phyloP scores from a whole-genome alignment of 2,113 vertebrate species.

The Talpa occidentalis region DNA sequence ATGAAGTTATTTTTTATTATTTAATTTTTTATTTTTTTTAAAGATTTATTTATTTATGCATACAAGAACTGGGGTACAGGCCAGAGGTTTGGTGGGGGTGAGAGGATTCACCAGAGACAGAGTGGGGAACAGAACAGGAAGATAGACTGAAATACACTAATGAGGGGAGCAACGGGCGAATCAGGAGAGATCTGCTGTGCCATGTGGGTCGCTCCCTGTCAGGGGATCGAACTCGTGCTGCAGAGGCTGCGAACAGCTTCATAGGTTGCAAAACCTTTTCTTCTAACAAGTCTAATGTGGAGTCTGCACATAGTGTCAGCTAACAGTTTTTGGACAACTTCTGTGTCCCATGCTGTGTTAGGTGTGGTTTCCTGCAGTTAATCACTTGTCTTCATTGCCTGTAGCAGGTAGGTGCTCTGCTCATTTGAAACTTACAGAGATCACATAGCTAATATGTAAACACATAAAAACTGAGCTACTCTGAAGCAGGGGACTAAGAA shows the following conservation, averaged over 20 bases:
- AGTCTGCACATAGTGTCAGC: neutral
- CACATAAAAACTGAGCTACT: neutral
- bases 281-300: neutral
- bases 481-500: neutral
- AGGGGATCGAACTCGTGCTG: no score
- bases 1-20: slow-evolving; percentile 1
- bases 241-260: no score
- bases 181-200: no score
- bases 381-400: neutral
- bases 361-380: neutral
- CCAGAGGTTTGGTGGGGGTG: no score
- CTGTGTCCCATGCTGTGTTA: neutral
- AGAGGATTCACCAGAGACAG: no score
- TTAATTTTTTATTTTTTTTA: no score
- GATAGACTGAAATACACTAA: no score
- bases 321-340: neutral
- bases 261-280: neutral
- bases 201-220: no score
- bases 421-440: neutral
- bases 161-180: no score
- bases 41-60: no score
- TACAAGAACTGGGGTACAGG: no score
- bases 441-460: neutral
- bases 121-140: no score
- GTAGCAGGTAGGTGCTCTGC: neutral